Conservation (phyloP, 2,888 invertebrate species). For the Trilocha varians region DNA sequence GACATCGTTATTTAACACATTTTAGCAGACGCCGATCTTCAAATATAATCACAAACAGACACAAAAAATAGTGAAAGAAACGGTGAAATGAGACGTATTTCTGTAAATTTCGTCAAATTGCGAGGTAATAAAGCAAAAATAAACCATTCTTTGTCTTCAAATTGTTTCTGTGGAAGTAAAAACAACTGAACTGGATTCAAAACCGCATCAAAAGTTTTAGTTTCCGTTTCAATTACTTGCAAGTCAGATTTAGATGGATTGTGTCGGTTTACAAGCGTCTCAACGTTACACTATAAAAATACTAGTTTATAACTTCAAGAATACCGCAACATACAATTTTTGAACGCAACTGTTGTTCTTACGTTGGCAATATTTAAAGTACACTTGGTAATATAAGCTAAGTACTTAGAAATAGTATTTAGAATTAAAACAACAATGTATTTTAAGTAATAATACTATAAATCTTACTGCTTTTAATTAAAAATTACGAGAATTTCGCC, state of each 20-base stretch:
- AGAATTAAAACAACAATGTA: too few relatives aligned
- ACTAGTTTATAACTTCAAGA: background rate
- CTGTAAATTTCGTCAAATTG: background rate
- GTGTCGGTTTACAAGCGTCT: background rate
- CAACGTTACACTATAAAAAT: background rate
- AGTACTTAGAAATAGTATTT: too few relatives aligned
- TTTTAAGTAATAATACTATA: too few relatives aligned
- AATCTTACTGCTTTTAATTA: too few relatives aligned
- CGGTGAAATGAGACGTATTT: background rate
- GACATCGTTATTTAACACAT: slow-evolving; percentile 25
- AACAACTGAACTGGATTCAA: background rate
- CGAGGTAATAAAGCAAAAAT: background rate
- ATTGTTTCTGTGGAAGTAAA: background rate
- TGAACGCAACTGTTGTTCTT: background rate
- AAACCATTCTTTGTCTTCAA: background rate
- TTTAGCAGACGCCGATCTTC: slow-evolving; percentile 4
- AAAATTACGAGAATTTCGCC: too few relatives aligned
- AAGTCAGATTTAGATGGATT: background rate
- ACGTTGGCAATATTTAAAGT: too few relatives aligned
- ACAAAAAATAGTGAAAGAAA: background rate
- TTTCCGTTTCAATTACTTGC: background rate
- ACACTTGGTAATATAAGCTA: too few relatives aligned
- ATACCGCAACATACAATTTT: background rate
- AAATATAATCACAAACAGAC: background rate
- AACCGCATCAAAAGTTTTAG: background rate